phyloP scores from a whole-genome alignment of 2,888 invertebrate genomes.

The Heliconius hortense region DNA sequence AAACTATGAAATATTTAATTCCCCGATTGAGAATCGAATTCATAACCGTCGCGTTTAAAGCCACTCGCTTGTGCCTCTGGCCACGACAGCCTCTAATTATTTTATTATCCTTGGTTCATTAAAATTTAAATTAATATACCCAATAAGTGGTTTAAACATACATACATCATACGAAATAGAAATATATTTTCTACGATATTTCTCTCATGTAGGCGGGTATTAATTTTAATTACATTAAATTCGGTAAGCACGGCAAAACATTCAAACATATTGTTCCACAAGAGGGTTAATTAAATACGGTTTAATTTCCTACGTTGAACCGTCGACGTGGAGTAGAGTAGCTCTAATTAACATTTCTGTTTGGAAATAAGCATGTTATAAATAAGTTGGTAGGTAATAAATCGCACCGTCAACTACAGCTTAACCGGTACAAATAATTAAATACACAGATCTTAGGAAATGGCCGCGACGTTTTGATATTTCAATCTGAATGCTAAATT shows the following conservation, averaged over 20 bases:
- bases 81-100: no score
- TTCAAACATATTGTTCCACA: constrained; percentile 35
- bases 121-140: no score
- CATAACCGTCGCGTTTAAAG: no score
- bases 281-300: constrained; percentile 38
- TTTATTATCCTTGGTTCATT: no score
- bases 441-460: constrained; percentile 24
- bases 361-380: constrained; percentile 27
- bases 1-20: no score
- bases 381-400: constrained; percentile 28
- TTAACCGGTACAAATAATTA: constrained; percentile 21
- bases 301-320: constrained; percentile 38
- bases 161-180: neutral
- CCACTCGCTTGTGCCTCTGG: no score
- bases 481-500: neutral
- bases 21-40: no score
- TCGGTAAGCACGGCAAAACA: constrained; percentile 34
- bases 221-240: constrained; percentile 38
- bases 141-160: no score
- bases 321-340: constrained; percentile 20
- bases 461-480: constrained; percentile 5
- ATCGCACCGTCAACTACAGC: constrained; percentile 26
- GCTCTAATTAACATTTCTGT: constrained; percentile 35
- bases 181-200: neutral
- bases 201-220: constrained; percentile 2